A percentile compares a stretch with the other conserved stretches of the same genome.
Evolutionary conservation across 2,113 vertebrate genomes (phyloP).

Genomic region (Raphicerus campestris): DNA sequence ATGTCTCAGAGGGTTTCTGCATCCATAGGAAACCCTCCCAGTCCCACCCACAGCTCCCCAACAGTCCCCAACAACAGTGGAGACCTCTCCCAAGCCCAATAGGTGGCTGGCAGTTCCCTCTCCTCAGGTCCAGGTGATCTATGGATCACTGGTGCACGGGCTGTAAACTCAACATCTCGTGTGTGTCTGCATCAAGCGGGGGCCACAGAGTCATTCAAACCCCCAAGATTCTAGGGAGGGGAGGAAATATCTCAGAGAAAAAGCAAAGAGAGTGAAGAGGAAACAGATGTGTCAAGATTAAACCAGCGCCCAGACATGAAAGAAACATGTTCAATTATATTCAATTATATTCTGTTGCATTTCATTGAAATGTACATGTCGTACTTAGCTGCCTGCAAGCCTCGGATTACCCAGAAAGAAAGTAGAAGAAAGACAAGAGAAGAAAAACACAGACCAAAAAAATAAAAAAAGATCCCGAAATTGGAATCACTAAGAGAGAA

Average conservation of each 20-base stretch:
- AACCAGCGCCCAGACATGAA: neutral
- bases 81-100: neutral
- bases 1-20: neutral
- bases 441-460: neutral
- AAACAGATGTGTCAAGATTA: neutral
- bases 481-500: neutral
- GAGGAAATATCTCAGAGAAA: neutral
- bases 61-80: neutral
- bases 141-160: neutral
- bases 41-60: neutral
- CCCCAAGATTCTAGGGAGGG: neutral
- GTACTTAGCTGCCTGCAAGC: neutral
- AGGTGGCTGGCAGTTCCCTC: neutral
- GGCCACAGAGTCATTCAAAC: neutral
- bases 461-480: neutral
- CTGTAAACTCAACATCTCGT: neutral
- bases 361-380: conserved; percentile 29
- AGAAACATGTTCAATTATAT: conserved; percentile 56
- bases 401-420: conserved; percentile 9
- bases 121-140: neutral
- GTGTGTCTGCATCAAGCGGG: neutral
- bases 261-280: neutral
- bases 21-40: neutral
- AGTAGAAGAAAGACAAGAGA: neutral
- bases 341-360: conserved; percentile 53